Percentiles rank a stretch among this genome's conserved stretches.
Evolutionary conservation across 2,888 invertebrate genomes (phyloP).

Genomic region (Pterostichus niger): DNA sequence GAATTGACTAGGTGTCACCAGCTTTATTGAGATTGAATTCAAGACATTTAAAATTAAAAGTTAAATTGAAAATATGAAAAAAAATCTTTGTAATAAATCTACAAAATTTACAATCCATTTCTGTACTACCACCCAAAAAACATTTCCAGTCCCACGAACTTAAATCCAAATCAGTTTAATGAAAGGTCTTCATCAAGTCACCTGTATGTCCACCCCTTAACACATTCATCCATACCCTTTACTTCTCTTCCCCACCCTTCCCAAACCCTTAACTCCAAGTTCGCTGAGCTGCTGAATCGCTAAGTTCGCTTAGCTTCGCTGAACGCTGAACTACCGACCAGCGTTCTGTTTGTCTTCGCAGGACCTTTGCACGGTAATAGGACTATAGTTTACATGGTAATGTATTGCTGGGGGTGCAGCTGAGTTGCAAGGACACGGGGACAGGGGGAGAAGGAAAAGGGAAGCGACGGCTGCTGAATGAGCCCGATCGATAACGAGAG

Average conservation of each 20-base stretch:
- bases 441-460: background rate
- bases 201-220: slow-evolving; percentile 13
- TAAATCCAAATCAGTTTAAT: background rate
- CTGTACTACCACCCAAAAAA: background rate
- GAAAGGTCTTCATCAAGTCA: slow-evolving; percentile 34
- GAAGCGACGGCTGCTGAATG: slow-evolving; percentile 1
- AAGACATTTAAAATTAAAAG: too few species aligned
- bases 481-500: slow-evolving; percentile 20
- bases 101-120: background rate
- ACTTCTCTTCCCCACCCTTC: background rate
- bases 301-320: slow-evolving; percentile 9
- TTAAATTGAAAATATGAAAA: too few species aligned
- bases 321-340: background rate
- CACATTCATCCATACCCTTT: slow-evolving; percentile 1
- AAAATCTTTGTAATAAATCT: too few species aligned
- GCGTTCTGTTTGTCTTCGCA: slow-evolving; percentile 42
- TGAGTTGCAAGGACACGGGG: slow-evolving; percentile 17
- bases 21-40: too few species aligned
- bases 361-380: slow-evolving; percentile 61
- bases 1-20: too few species aligned
- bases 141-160: background rate
- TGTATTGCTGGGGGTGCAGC: slow-evolving; percentile 62
- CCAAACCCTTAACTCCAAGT: background rate
- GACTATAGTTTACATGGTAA: slow-evolving; percentile 66
- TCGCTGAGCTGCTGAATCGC: slow-evolving; percentile 19